Conservation (phyloP, 2,113 vertebrate species). For the Cynocephalus volans region DNA sequence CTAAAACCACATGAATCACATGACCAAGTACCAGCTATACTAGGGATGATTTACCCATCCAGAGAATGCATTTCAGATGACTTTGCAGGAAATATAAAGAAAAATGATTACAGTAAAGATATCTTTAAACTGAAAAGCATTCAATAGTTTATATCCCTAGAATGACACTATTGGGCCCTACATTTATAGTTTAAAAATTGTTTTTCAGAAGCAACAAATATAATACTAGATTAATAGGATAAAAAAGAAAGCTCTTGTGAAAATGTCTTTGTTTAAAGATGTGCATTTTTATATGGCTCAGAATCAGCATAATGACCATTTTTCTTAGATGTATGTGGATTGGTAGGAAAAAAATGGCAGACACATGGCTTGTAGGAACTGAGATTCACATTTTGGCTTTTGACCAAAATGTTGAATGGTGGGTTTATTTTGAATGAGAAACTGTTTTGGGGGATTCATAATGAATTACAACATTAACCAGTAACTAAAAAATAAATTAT, state of each 20-base stretch:
- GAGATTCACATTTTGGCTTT: not conserved
- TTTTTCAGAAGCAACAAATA: not conserved
- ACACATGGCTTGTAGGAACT: not conserved
- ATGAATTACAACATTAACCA: not conserved
- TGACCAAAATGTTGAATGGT: not conserved
- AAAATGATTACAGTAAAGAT: slow-evolving; percentile 75
- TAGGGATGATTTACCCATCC: slow-evolving; percentile 61
- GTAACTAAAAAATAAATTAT: slow-evolving; percentile 2
- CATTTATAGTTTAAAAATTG: slow-evolving; percentile 36
- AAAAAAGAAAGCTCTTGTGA: not conserved
- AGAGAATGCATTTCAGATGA: slow-evolving; percentile 77
- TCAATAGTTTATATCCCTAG: slow-evolving; percentile 36
- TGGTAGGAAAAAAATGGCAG: not conserved
- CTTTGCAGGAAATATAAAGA: slow-evolving; percentile 81
- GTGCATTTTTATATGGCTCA: not conserved
- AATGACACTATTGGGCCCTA: not conserved
- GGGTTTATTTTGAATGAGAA: slow-evolving; percentile 40
- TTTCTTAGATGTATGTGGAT: not conserved
- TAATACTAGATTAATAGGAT: slow-evolving; percentile 49
- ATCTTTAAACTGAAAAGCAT: slow-evolving; percentile 77
- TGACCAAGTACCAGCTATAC: slow-evolving; percentile 28
- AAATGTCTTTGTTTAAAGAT: slow-evolving; percentile 59
- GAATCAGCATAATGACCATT: not conserved
- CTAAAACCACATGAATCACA: slow-evolving; percentile 69
- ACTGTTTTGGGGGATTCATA: not conserved